Evolutionary conservation across 2,113 vertebrate species (phyloP), one percentile per base, ranked within the genome.

Genomic region (Ceyx melanurus): DNA sequence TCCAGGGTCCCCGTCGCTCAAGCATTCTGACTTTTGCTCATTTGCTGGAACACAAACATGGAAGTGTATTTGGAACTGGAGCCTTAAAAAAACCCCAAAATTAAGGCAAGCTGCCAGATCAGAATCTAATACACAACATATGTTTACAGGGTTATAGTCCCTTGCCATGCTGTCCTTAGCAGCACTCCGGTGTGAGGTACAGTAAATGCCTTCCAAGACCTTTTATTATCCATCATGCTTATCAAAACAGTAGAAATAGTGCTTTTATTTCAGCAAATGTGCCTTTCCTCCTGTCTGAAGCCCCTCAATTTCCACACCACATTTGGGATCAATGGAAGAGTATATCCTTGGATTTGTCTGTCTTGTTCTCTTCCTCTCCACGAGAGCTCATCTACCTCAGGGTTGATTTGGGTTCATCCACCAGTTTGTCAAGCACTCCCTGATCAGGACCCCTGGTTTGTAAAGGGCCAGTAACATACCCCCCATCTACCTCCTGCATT

Each of bases 51-150:
- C 45, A 92, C 93, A 94, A 89, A 94, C 81, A 77, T 85, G 86
- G 78, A 94, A 95, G 85, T 88, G 92, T 95, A 93, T 94, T 94
- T 96, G 90, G 87, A 95, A 71, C 91, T 94, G 79, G 60, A 94
- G 75, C 45, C 68, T 90, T 93, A 86, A 82, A 92, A 92, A 91
- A 50, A 37, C 10, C 37, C 75, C 86, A 96, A 95, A 94, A 95
- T 84, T 91, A 93, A 80, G 86, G 90, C 94, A 94, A 93, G 70
- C 97, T 96, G 96, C 97, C 96, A 94, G 93, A 96, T 97, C 96
- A 94, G 89, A 93, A 96, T 92, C 58, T 95, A 95, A 96, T 93
- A 92, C 94, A 93, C 96, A 96, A 84, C 97, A 96, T 76, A 89
- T 96, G 96, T 89, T 95, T 97, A 95, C 76, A 26, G 78, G 77